Percentiles rank a stretch among this genome's conserved stretches.
Evolutionary conservation across 2,113 vertebrate species (phyloP).

Genomic region (Protomyctophum bolini): DNA sequence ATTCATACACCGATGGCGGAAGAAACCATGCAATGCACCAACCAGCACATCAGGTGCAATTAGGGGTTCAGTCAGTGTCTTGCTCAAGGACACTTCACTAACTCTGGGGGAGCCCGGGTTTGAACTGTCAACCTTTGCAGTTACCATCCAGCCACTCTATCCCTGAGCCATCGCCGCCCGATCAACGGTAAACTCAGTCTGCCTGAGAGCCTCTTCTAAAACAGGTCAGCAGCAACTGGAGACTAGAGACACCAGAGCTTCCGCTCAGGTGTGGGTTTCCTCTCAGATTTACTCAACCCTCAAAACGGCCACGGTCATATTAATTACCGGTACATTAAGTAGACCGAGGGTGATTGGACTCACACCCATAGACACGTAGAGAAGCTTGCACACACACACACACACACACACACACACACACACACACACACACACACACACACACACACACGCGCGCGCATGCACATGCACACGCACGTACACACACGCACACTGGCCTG

Average conservation of each 20-base stretch:
- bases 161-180: too few species aligned
- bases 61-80: too few species aligned
- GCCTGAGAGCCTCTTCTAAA: background rate
- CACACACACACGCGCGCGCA: background rate
- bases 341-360: conserved; percentile 42
- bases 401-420: background rate
- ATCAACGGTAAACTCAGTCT: background rate
- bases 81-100: too few species aligned
- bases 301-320: conserved; percentile 50
- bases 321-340: conserved; percentile 55
- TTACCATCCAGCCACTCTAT: too few species aligned
- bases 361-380: background rate
- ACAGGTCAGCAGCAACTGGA: conserved; percentile 15
- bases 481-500: conserved; percentile 18
- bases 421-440: conserved; percentile 10
- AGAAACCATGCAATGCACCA: too few species aligned
- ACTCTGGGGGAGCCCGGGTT: too few species aligned
- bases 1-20: too few species aligned
- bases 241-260: conserved; percentile 29
- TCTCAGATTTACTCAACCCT: conserved; percentile 51
- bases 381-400: conserved; percentile 2
- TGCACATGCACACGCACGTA: background rate
- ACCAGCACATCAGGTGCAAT: too few species aligned
- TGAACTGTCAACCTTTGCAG: too few species aligned
- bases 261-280: conserved; percentile 38